These are phyloP conservation scores for Gerris buenoi DNA, from an alignment of 1,140 invertebrate genomes.

Conservation along the genomic window DNA sequence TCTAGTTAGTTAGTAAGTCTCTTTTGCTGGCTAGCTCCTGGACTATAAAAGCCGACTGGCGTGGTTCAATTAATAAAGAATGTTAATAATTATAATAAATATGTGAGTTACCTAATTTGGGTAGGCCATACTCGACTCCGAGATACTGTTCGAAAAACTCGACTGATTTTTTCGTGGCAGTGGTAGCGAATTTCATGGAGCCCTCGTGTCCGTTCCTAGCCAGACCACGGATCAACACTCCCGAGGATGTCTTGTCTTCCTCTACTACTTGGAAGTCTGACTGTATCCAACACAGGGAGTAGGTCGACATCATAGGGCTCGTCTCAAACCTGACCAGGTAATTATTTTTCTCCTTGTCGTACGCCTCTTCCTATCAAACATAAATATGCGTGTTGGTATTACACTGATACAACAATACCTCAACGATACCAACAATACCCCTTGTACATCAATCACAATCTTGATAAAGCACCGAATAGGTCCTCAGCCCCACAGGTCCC, in stretches of 20 bases:
- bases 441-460: too few species aligned
- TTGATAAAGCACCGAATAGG: too few species aligned
- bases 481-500: too few species aligned
- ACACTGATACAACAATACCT: too few species aligned
- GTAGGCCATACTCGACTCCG: slow-evolving; percentile 34
- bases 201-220: not conserved
- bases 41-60: too few species aligned
- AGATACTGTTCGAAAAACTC: slow-evolving; percentile 35
- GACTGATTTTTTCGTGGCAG: slow-evolving; percentile 36
- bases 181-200: slow-evolving; percentile 23
- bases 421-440: too few species aligned
- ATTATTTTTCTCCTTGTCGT: not conserved
- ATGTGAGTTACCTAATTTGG: slow-evolving; percentile 32
- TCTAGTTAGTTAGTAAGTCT: too few species aligned
- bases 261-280: not conserved
- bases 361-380: slow-evolving; percentile 38
- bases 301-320: slow-evolving; percentile 35
- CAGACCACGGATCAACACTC: not conserved
- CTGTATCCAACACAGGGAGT: not conserved
- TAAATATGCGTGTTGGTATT: too few species aligned
- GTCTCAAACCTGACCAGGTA: slow-evolving; percentile 46
- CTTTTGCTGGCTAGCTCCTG: too few species aligned
- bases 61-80: too few species aligned
- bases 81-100: not conserved
- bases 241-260: not conserved